Evolutionary conservation across 2,113 vertebrate genomes (phyloP), one percentile per base, ranked within the genome.

Genomic region (Myrmecophaga tridactyla): DNA sequence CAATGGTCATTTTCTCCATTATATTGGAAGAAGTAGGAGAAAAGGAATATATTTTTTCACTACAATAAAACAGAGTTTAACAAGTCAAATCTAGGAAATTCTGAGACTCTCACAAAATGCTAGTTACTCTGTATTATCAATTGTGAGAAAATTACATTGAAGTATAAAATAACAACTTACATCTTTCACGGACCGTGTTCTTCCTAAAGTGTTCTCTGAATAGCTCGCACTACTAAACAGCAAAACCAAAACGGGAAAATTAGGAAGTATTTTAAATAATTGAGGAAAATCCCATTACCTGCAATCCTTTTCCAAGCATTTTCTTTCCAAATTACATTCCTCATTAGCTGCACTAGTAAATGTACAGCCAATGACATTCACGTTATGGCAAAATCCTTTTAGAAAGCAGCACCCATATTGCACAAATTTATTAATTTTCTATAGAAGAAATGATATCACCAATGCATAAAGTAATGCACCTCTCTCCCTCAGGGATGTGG

Each of bases 131-230:
- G 56, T 34, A 48, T 7, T 72, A 21, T 76, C 56, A 17, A 92
- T n/a, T 80, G 29, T 1, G 2, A 72, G 46, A 39, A 89, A 90
- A 81, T 56, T 43, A 84, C 18, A 85, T 60, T 80, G 72, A 89
- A 94, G 90, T 23, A 53, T 21, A 60, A 84, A 87, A 36, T 51
- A 27, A 27, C n/a, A 86, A 97, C 97, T 97, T 96, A 97, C 97
- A 1, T 89, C 69, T 92, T 81, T 83, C 5, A 21, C 4, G 9
- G 85, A 41, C 56, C 31, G 25, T 67, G 82, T n/a, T 94, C 86
- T 95, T 92, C 83, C 41, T n/a, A 56, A 43, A 51, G 83, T 46
- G 20, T 76, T 92, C 86, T 94, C 77, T 36, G 94, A 92, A 43
- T 29, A 21, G 76, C 73, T 73, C 18, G 18, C 36, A 41, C 95